Conservation (phyloP, 2,888 invertebrate species). For the Venusia cambrica region DNA sequence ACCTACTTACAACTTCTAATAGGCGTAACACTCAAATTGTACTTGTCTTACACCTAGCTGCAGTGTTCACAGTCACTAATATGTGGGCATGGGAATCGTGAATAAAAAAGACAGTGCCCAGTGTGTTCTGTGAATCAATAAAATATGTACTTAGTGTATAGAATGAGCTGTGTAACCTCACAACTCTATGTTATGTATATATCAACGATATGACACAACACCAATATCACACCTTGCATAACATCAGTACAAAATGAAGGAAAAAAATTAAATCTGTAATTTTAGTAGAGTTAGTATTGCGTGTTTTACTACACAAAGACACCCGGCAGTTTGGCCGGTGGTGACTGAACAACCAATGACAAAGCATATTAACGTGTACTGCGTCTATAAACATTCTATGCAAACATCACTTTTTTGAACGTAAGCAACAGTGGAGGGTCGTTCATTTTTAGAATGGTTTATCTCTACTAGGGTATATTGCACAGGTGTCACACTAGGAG, state of each 20-base stretch:
- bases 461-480: no score
- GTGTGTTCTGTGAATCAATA: constrained; percentile 14
- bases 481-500: no score
- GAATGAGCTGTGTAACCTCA: constrained; percentile 3
- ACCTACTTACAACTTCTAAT: constrained; percentile 31
- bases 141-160: constrained; percentile 14
- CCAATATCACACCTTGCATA: no score
- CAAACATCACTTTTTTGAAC: no score
- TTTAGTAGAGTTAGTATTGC: constrained; percentile 7
- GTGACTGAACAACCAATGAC: no score
- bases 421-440: no score
- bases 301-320: no score
- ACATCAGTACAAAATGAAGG: no score
- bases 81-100: constrained; percentile 5
- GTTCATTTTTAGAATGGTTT: no score
- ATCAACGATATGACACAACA: no score
- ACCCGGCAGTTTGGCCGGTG: no score
- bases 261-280: constrained; percentile 3
- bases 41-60: constrained; percentile 30
- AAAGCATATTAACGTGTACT: constrained; percentile 1
- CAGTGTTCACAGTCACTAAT: constrained; percentile 10
- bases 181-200: not conserved
- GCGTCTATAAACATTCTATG: no score
- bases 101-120: constrained; percentile 9
- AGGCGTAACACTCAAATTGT: constrained; percentile 32